These are phyloP conservation scores for Tuta absoluta DNA, from an alignment of 2,888 invertebrate species.

Conservation along the genomic window DNA sequence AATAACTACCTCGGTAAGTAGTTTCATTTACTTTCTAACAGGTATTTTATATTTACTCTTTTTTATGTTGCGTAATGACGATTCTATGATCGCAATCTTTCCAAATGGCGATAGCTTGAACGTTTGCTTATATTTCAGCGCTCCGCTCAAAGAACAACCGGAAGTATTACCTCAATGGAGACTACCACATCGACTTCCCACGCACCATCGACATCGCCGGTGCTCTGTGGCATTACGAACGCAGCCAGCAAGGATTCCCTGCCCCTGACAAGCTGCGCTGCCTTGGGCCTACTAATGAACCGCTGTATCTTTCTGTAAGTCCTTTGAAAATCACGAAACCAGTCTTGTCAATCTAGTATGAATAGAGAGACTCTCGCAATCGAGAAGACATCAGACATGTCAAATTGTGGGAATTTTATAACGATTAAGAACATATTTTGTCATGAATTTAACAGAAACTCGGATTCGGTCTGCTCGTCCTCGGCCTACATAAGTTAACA, in stretches of 20 bases:
- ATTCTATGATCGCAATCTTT: too few relatives aligned
- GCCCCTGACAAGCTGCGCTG: conserved; percentile 92
- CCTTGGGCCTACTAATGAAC: conserved; percentile 94
- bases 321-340: background rate
- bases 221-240: conserved; percentile 92
- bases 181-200: conserved; percentile 96
- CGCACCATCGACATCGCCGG: conserved; percentile 90
- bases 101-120: background rate
- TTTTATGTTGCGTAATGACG: too few relatives aligned
- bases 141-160: conserved; percentile 88
- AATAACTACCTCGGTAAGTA: conserved; percentile 93
- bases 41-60: too few relatives aligned
- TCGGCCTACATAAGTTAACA: too few relatives aligned
- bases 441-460: too few relatives aligned
- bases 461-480: too few relatives aligned
- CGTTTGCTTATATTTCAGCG: conserved; percentile 76
- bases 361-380: too few relatives aligned
- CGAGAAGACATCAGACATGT: too few relatives aligned
- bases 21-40: too few relatives aligned
- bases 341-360: too few relatives aligned
- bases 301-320: conserved; percentile 90
- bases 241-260: conserved; percentile 89
- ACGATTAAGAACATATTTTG: too few relatives aligned
- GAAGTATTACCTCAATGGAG: conserved; percentile 95
- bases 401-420: too few relatives aligned